These are phyloP conservation scores for Thysanoteuthis rhombus DNA, from an alignment of 2,888 invertebrate genomes.

Conservation along the genomic window DNA sequence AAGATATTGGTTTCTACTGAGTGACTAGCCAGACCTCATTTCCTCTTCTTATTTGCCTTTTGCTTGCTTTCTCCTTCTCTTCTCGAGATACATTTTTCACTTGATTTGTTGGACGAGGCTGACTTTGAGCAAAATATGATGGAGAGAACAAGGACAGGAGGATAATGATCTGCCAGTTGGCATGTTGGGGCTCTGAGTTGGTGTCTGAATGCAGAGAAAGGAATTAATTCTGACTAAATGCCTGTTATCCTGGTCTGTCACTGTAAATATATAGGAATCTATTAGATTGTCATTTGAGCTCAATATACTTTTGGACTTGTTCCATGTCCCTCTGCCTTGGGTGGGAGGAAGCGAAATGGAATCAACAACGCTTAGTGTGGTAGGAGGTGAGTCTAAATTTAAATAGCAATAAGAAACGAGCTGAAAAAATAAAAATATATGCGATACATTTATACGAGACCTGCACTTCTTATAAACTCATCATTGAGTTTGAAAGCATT, in stretches of 20 bases:
- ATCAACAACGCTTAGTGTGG: not conserved
- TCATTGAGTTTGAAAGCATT: not conserved
- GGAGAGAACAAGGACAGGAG: not conserved
- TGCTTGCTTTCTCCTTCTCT: not conserved
- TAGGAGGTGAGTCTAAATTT: not conserved
- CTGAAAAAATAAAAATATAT: not conserved
- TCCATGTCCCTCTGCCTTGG: not conserved
- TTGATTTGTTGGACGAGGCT: not conserved
- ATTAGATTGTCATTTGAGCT: not conserved
- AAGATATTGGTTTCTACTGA: too few relatives aligned
- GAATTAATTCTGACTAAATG: conserved; percentile 12
- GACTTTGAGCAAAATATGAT: not conserved
- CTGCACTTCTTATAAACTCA: not conserved
- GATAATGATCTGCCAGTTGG: conserved; percentile 12
- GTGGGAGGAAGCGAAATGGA: not conserved
- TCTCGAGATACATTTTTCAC: not conserved
- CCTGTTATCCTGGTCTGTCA: not conserved
- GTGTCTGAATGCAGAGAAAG: not conserved
- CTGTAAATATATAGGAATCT: not conserved
- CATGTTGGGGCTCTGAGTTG: not conserved
- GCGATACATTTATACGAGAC: not conserved
- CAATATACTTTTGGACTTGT: not conserved
- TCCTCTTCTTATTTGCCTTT: not conserved
- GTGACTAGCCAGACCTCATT: too few relatives aligned
- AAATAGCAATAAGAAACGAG: not conserved